Percentiles rank a stretch among this genome's conserved stretches.
These are phyloP conservation scores for Scylla paramamosain DNA, from an alignment of 1,140 invertebrate genomes.

Conservation along the genomic window DNA sequence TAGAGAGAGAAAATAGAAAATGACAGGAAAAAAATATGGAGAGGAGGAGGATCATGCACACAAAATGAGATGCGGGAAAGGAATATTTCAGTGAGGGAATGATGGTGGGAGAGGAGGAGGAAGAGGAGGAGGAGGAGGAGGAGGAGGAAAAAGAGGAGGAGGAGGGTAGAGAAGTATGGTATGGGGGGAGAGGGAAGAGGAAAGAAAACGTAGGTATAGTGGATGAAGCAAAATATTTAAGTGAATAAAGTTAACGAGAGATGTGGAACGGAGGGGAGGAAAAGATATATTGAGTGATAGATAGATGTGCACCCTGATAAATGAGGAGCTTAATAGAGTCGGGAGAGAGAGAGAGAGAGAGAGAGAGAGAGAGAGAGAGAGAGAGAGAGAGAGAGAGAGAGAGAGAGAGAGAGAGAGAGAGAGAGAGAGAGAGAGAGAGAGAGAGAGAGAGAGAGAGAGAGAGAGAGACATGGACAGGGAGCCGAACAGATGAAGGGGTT, in stretches of 20 bases:
- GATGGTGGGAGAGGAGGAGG: background rate
- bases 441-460: slow-evolving; percentile 12
- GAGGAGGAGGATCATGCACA: background rate
- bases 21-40: background rate
- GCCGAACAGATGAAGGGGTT: background rate
- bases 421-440: too few relatives aligned
- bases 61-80: too few relatives aligned
- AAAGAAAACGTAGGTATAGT: slow-evolving; percentile 9
- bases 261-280: background rate
- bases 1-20: background rate
- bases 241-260: background rate
- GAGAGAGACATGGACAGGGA: background rate
- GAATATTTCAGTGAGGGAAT: background rate
- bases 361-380: background rate
- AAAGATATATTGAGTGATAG: slow-evolving; percentile 16
- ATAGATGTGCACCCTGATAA: slow-evolving; percentile 22
- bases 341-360: background rate
- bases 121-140: background rate
- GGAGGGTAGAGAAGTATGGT: background rate
- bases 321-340: slow-evolving; percentile 22
- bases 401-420: too few relatives aligned
- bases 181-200: background rate
- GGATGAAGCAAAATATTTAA: slow-evolving; percentile 15
- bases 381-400: too few relatives aligned
- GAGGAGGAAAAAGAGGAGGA: background rate